These are phyloP conservation scores for Platycheirus rosarum DNA, from an alignment of 2,888 invertebrate species.

Conservation along the genomic window DNA sequence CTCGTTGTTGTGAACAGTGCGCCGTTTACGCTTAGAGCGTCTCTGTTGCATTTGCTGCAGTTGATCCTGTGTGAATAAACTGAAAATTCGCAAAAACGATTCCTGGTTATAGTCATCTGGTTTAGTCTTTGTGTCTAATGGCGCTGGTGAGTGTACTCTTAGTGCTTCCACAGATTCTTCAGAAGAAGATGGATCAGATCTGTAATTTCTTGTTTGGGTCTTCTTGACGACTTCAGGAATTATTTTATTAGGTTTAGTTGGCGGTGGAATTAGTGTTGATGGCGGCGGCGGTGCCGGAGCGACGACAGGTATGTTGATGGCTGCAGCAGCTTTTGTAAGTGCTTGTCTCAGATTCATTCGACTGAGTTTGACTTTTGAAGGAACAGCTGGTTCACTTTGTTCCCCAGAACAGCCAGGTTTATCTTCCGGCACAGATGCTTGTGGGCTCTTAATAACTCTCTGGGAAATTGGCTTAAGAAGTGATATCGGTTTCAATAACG, in stretches of 20 bases:
- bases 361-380: conserved; percentile 78
- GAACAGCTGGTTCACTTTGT: conserved; percentile 58
- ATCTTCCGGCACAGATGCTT: conserved; percentile 15
- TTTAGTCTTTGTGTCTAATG: conserved; percentile 72
- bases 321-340: conserved; percentile 79
- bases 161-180: conserved; percentile 77
- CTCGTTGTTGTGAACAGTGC: conserved; percentile 80
- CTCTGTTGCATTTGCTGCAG: conserved; percentile 79
- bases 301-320: conserved; percentile 49
- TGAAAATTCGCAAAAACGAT: conserved; percentile 79
- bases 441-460: conserved; percentile 47
- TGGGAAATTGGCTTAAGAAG: conserved; percentile 75
- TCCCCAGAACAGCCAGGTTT: conserved; percentile 29
- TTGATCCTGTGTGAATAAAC: conserved; percentile 79
- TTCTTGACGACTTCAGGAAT: conserved; percentile 32
- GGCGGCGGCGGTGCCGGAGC: conserved; percentile 53
- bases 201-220: conserved; percentile 47
- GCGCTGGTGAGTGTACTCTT: conserved; percentile 33
- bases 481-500: conserved; percentile 69
- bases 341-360: conserved; percentile 80
- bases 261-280: conserved; percentile 21
- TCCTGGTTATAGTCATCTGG: conserved; percentile 79
- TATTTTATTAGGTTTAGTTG: conserved; percentile 5
- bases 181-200: conserved; percentile 76
- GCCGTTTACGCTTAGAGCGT: conserved; percentile 81